Conservation (phyloP, 2,113 vertebrate genomes). For the Epinephelus lanceolatus region DNA sequence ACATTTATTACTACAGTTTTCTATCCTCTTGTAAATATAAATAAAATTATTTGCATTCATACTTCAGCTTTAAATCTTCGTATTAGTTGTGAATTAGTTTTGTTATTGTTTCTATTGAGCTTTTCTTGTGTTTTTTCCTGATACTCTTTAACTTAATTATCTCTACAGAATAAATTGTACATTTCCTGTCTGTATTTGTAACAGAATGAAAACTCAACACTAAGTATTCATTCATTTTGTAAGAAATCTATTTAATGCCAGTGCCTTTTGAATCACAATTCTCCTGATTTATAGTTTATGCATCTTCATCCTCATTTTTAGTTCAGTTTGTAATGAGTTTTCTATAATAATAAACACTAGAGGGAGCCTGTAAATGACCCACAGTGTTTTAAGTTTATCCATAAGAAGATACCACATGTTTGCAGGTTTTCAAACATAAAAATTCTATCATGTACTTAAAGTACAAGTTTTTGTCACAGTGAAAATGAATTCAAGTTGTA, state of each 20-base stretch:
- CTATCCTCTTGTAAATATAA: slow-evolving; percentile 67
- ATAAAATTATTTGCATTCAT: slow-evolving; percentile 63
- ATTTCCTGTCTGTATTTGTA: background rate
- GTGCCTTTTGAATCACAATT: background rate
- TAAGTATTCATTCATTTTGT: background rate
- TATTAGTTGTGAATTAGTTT: background rate
- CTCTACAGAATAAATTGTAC: background rate
- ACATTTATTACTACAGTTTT: slow-evolving; percentile 8
- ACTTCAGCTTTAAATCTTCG: background rate
- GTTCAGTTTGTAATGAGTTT: background rate
- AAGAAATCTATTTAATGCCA: background rate
- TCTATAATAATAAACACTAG: background rate
- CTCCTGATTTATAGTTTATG: background rate
- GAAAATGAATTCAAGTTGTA: background rate
- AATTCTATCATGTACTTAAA: background rate
- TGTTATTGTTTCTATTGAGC: background rate
- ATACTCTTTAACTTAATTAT: background rate
- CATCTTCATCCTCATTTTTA: background rate
- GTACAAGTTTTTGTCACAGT: background rate
- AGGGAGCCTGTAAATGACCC: background rate
- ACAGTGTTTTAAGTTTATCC: background rate
- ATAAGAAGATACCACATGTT: no score
- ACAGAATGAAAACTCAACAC: slow-evolving; percentile 8
- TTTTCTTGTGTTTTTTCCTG: background rate
- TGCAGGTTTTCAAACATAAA: no score